A percentile compares a stretch with the other conserved stretches of the same genome.
Conservation (phyloP, 2,888 invertebrate genomes). For the Corythucha ciliata region DNA sequence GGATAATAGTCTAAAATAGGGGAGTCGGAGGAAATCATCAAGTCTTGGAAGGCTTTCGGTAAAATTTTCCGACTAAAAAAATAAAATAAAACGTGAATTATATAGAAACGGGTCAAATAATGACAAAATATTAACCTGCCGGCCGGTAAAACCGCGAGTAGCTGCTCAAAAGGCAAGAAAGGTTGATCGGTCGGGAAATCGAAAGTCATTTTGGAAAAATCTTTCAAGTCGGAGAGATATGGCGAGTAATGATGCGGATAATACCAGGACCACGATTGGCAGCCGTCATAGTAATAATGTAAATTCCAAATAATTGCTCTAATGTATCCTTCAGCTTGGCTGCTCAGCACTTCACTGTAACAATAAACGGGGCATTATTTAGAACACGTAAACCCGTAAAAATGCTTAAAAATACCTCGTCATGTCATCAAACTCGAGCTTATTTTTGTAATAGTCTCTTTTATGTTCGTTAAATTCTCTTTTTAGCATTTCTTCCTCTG, state of each 20-base stretch:
- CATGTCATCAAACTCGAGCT: slow-evolving; percentile 69
- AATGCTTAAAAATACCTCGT: slow-evolving; percentile 50
- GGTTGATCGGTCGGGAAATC: slow-evolving; percentile 76
- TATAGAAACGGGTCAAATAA: background rate
- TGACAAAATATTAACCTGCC: slow-evolving; percentile 46
- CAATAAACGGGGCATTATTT: background rate
- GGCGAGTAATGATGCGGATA: slow-evolving; percentile 97
- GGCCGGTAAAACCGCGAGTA: slow-evolving; percentile 78
- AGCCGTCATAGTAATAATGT: slow-evolving; percentile 92
- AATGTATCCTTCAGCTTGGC: slow-evolving; percentile 82
- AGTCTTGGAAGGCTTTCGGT: slow-evolving; percentile 63
- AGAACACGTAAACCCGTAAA: background rate
- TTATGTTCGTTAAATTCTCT: slow-evolving; percentile 74
- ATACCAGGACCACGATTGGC: slow-evolving; percentile 96
- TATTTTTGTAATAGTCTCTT: slow-evolving; percentile 82
- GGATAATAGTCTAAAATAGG: slow-evolving; percentile 89
- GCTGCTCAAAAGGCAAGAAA: slow-evolving; percentile 82
- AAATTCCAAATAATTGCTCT: slow-evolving; percentile 94
- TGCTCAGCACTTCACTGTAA: slow-evolving; percentile 54
- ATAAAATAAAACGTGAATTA: slow-evolving; percentile 5
- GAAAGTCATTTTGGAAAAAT: slow-evolving; percentile 67
- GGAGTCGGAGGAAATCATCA: slow-evolving; percentile 69
- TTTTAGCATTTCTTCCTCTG: slow-evolving; percentile 25
- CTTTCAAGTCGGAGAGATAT: slow-evolving; percentile 83
- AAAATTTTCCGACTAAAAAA: slow-evolving; percentile 55